phyloP scores from a whole-genome alignment of 2,797 vertebrate species.

The Sebastes flavidus region DNA sequence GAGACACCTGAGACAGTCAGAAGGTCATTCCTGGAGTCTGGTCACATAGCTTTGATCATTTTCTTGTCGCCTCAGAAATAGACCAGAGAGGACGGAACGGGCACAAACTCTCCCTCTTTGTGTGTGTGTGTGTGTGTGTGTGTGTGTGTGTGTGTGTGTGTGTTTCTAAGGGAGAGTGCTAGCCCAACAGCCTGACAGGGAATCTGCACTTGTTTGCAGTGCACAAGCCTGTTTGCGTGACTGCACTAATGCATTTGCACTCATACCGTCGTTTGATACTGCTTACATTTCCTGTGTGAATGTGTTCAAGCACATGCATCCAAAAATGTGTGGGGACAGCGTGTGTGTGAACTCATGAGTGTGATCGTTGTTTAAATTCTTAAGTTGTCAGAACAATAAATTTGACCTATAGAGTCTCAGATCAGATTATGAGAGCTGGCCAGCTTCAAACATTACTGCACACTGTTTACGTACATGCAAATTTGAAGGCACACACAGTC shows the following conservation, averaged over 20 bases:
- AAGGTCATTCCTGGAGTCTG: constrained; percentile 78
- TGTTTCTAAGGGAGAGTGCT: constrained; percentile 29
- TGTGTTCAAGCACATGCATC: constrained; percentile 14
- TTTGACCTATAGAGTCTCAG: background rate
- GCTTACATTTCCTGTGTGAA: constrained; percentile 30
- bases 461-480: background rate
- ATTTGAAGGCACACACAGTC: background rate
- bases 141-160: constrained; percentile 23
- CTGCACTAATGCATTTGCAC: constrained; percentile 62
- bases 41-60: constrained; percentile 80
- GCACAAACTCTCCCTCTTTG: constrained; percentile 39
- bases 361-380: constrained; percentile 6
- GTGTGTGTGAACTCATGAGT: background rate
- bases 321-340: constrained; percentile 6
- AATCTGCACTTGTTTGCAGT: constrained; percentile 65
- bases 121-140: constrained; percentile 33
- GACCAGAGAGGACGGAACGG: constrained; percentile 58
- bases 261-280: constrained; percentile 37
- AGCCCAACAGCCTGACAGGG: constrained; percentile 40
- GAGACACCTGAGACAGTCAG: constrained; percentile 76
- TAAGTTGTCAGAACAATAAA: constrained; percentile 21
- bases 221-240: constrained; percentile 67
- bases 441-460: background rate
- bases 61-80: constrained; percentile 81
- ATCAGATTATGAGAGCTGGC: background rate